Percentiles rank a stretch among this genome's conserved stretches.
These are phyloP conservation scores for Caradrina clavipalpis DNA, from an alignment of 2,888 invertebrate species.

Conservation along the genomic window DNA sequence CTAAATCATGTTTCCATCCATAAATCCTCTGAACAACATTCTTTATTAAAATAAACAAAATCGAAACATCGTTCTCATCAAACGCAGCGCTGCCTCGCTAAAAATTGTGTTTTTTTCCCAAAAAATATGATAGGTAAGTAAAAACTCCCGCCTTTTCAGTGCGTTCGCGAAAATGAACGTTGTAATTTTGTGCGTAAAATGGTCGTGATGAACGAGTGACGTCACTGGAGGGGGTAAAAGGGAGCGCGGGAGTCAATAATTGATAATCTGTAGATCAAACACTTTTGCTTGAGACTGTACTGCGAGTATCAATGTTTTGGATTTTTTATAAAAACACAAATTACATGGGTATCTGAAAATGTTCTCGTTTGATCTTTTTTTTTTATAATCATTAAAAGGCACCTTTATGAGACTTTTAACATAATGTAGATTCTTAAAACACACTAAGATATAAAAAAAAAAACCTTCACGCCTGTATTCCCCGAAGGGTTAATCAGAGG, in stretches of 20 bases:
- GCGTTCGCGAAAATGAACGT: conserved; percentile 62
- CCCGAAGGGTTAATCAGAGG: too few species aligned
- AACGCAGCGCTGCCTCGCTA: conserved; percentile 8
- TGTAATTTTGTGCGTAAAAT: conserved; percentile 71
- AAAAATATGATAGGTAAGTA: conserved; percentile 8
- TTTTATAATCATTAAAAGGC: too few species aligned
- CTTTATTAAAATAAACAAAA: conserved; percentile 18
- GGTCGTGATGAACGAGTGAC: conserved; percentile 72
- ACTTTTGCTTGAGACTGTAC: conserved; percentile 57
- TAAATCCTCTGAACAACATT: conserved; percentile 6
- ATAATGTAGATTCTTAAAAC: too few species aligned
- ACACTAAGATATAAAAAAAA: too few species aligned
- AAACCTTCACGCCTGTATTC: too few species aligned
- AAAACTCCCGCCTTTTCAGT: conserved; percentile 14
- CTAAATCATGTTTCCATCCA: conserved; percentile 4
- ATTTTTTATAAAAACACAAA: neutral
- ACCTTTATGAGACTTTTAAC: too few species aligned
- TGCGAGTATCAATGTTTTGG: neutral
- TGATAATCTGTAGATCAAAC: conserved; percentile 66
- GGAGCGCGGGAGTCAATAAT: conserved; percentile 66
- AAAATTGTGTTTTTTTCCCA: conserved; percentile 26
- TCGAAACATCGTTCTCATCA: conserved; percentile 29
- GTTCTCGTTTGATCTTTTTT: too few species aligned
- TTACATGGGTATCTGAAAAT: too few species aligned
- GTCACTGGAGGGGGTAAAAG: conserved; percentile 57